Base-by-base conservation (phyloP, 2,888 invertebrate genomes). In the Unio delphinus region DNA sequence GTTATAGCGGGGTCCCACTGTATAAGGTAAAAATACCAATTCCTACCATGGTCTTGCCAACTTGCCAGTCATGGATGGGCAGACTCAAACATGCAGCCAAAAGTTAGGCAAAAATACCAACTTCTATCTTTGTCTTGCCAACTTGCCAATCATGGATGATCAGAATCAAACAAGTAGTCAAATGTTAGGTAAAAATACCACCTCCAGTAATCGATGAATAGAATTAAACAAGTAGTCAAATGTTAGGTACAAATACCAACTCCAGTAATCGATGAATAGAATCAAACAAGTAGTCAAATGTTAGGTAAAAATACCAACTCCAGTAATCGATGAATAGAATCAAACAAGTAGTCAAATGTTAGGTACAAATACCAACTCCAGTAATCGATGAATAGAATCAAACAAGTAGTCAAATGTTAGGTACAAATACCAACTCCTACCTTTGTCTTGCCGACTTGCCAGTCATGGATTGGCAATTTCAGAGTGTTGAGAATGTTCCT, bases 371-470 rank as follows among this genome's bases (percentile, higher is more conserved):
- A 34, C 34, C 28, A 15, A 23, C 26, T 65, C 86, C 87, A 87
- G 65, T 87, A 85, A 34, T 80, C 82, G n/a, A 64, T 68, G 1
- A 85, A 85, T 30, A 87, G 72, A 23, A 79, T 60, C 1, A 87
- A 45, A 45, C 45, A 45, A 45, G 45, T 11, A 11, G 45, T 1
- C 45, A 45, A 8, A 11, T 11, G 45, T 45, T 0, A 11, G 2
- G 11, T 11, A 45, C 11, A 45, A 45, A 3, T 45, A 45, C 15
- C 45, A 17, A 23, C 26, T 65, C 77, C 67, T 74, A 87, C 86
- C 84, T 83, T 82, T 23, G 84, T 81, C 72, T 83, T 85, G 18
- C 87, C 87, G 59, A 84, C 81, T 69, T 87, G 87, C 86, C 87
- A 87, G 65, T 87, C 85, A 45, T 81, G 83, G 23, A 64, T 69